Conservation (phyloP, 2,888 invertebrate genomes). For the Augiades crinisus region DNA sequence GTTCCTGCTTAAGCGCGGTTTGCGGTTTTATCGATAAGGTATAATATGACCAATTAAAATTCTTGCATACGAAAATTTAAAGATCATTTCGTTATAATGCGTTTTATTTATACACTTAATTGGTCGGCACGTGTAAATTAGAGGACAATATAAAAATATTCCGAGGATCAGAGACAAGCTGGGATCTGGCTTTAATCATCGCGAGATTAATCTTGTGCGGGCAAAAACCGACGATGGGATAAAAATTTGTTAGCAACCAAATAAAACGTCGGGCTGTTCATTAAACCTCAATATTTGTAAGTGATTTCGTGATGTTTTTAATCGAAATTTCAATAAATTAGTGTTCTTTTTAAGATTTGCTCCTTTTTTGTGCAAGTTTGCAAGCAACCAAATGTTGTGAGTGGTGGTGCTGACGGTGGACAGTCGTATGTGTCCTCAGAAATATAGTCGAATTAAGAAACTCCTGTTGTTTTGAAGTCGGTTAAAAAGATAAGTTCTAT, state of each 20-base stretch:
- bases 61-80: slow-evolving; percentile 36
- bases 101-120: slow-evolving; percentile 61
- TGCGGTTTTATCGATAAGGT: not conserved
- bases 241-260: slow-evolving; percentile 17
- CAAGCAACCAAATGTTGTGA: too few species aligned
- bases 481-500: too few species aligned
- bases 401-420: too few species aligned
- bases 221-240: slow-evolving; percentile 44
- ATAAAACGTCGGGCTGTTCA: not conserved
- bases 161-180: slow-evolving; percentile 48
- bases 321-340: too few species aligned
- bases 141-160: slow-evolving; percentile 55
- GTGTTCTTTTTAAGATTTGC: not conserved
- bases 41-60: slow-evolving; percentile 38
- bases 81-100: slow-evolving; percentile 50
- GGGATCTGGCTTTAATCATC: slow-evolving; percentile 51
- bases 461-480: too few species aligned
- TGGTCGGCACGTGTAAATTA: slow-evolving; percentile 68
- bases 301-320: too few species aligned
- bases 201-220: slow-evolving; percentile 48
- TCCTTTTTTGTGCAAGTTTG: too few species aligned
- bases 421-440: too few species aligned
- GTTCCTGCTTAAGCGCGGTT: not conserved
- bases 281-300: too few species aligned
- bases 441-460: too few species aligned